These are phyloP conservation scores for Leptobrachium leishanense DNA, from an alignment of 2,113 vertebrate genomes.

Conservation along the genomic window DNA sequence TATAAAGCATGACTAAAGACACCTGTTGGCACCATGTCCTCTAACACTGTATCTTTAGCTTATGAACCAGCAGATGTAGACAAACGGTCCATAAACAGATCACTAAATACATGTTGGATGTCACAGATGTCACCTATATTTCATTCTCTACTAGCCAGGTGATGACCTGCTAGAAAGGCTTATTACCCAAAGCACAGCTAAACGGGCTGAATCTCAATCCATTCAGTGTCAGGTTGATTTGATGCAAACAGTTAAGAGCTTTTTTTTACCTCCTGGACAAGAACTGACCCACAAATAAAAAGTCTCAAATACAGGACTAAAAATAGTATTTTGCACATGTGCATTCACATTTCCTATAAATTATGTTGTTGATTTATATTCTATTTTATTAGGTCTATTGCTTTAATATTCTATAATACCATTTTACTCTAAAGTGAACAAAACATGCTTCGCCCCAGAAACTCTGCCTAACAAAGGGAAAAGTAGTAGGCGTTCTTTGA, in stretches of 20 bases:
- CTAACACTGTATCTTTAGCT: slow-evolving; percentile 11
- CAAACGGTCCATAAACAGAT: slow-evolving; percentile 28
- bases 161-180: not conserved
- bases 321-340: not conserved
- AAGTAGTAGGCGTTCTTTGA: too few species aligned
- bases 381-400: too few species aligned
- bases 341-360: not conserved
- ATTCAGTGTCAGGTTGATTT: not conserved
- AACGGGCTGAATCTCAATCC: not conserved
- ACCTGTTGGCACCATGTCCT: slow-evolving; percentile 24
- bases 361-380: too few species aligned
- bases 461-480: too few species aligned
- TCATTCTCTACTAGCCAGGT: slow-evolving; percentile 18
- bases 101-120: slow-evolving; percentile 15
- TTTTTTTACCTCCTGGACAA: not conserved
- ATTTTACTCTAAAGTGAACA: too few species aligned
- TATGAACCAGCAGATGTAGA: slow-evolving; percentile 30
- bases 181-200: not conserved
- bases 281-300: not conserved
- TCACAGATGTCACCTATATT: slow-evolving; percentile 41
- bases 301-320: too few species aligned
- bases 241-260: not conserved
- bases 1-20: not conserved
- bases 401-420: too few species aligned
- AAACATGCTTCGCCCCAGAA: too few species aligned